phyloP scores from a whole-genome alignment of 2,888 invertebrate genomes.

The Meiosimyza platycephala region DNA sequence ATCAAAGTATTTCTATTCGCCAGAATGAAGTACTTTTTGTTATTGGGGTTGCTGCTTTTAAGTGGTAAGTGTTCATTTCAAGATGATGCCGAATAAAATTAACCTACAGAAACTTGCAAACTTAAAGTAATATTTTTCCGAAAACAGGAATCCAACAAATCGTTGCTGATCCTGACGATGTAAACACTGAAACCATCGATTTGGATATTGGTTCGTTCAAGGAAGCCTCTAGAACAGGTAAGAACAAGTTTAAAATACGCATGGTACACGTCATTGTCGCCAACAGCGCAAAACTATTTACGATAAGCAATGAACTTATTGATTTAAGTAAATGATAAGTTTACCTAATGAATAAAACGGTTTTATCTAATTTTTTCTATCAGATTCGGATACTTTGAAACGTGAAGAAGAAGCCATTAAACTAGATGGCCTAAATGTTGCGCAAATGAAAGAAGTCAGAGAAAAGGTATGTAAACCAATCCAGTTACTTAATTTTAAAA shows the following conservation, averaged over 20 bases:
- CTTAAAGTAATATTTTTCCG: conserved; percentile 41
- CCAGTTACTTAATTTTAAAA: not conserved
- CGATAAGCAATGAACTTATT: not conserved
- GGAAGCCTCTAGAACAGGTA: conserved; percentile 91
- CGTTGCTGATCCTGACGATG: conserved; percentile 51
- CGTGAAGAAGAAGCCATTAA: conserved; percentile 97
- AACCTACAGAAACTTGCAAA: conserved; percentile 35
- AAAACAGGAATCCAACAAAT: conserved; percentile 58
- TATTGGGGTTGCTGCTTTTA: conserved; percentile 59
- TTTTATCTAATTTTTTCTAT: conserved; percentile 26
- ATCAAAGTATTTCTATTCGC: not conserved
- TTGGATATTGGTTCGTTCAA: conserved; percentile 84
- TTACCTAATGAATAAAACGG: conserved; percentile 4
- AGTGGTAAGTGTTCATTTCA: conserved; percentile 53
- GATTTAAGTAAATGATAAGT: not conserved
- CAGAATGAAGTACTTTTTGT: conserved; percentile 60
- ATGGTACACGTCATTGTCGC: not conserved
- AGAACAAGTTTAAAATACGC: conserved; percentile 39
- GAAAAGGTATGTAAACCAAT: conserved; percentile 71
- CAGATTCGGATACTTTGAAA: conserved; percentile 89
- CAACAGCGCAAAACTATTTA: too few species aligned
- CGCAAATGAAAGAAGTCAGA: conserved; percentile 91
- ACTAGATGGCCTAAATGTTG: conserved; percentile 92
- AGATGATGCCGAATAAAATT: not conserved
- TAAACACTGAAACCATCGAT: conserved; percentile 74